Evolutionary conservation across 2,113 vertebrate species (phyloP).

Genomic region (Tyrannus savana): DNA sequence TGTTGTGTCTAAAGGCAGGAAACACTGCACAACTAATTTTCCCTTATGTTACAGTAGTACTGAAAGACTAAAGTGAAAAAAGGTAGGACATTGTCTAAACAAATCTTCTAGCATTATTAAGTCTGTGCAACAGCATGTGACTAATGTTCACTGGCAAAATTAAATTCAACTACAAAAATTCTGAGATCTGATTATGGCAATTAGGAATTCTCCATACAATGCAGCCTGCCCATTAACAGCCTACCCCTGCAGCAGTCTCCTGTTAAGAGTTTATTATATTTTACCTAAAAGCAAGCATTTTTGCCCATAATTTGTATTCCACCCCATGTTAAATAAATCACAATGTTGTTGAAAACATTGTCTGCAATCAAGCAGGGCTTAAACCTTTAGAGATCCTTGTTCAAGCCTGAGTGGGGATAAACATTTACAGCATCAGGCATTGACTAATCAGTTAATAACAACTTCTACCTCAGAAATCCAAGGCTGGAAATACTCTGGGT

Average conservation of each 20-base stretch:
- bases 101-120: slow-evolving; percentile 39
- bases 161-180: slow-evolving; percentile 2
- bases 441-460: background rate
- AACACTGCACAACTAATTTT: background rate
- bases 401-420: background rate
- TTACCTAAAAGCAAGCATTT: background rate
- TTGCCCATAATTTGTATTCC: background rate
- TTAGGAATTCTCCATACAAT: slow-evolving; percentile 7
- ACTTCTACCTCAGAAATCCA: background rate
- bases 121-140: slow-evolving; percentile 16
- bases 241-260: background rate
- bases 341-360: background rate
- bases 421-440: background rate
- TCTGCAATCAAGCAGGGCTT: background rate
- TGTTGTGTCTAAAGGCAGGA: background rate
- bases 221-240: background rate
- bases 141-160: slow-evolving; percentile 39
- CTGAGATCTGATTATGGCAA: slow-evolving; percentile 9
- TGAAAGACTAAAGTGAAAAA: slow-evolving; percentile 2
- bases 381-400: background rate
- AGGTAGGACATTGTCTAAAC: background rate
- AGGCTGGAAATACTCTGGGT: background rate
- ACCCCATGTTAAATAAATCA: background rate
- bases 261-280: background rate
- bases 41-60: background rate